A percentile compares a stretch with the other conserved stretches of the same genome.
phyloP scores from a whole-genome alignment of 53 echinoderm and acorn worm species.

The Astropecten irregularis region DNA sequence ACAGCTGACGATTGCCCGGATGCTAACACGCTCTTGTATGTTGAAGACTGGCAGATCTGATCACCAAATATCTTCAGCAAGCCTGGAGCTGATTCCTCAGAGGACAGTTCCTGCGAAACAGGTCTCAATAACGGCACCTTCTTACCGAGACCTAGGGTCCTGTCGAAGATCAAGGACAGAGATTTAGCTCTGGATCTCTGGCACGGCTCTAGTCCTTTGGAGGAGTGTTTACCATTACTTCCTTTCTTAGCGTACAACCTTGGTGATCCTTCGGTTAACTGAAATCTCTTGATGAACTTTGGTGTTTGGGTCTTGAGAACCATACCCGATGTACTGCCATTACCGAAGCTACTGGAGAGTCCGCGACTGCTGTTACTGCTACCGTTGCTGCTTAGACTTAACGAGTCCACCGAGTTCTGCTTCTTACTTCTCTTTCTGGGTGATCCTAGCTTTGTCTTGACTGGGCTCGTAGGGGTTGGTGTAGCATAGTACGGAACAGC shows the following conservation, averaged over 20 bases:
- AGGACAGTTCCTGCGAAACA: slow-evolving; percentile 72
- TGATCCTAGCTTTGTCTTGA: neutral
- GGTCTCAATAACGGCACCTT: no score
- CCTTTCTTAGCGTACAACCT: slow-evolving; percentile 11
- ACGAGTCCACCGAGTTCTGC: slow-evolving; percentile 54
- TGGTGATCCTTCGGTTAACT: slow-evolving; percentile 1
- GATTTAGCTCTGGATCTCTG: slow-evolving; percentile 62
- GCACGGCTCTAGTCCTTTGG: neutral
- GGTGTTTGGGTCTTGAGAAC: slow-evolving; percentile 81
- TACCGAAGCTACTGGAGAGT: neutral
- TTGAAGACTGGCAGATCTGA: slow-evolving; percentile 70
- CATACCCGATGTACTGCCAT: slow-evolving; percentile 48
- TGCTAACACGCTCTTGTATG: slow-evolving; percentile 87
- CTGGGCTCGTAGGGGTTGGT: slow-evolving; percentile 12
- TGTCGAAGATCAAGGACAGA: slow-evolving; percentile 68
- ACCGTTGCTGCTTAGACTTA: slow-evolving; percentile 75
- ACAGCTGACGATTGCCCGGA: slow-evolving; percentile 76
- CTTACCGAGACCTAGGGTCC: slow-evolving; percentile 49
- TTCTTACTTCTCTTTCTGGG: slow-evolving; percentile 2
- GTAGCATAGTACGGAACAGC: slow-evolving; percentile 65
- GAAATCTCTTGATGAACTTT: slow-evolving; percentile 72
- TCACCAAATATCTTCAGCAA: slow-evolving; percentile 79
- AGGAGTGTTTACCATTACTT: slow-evolving; percentile 17
- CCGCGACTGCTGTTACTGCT: slow-evolving; percentile 58
- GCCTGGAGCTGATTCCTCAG: slow-evolving; percentile 76